phyloP scores from a whole-genome alignment of 2,888 invertebrate genomes.

The Sturmia bella region DNA sequence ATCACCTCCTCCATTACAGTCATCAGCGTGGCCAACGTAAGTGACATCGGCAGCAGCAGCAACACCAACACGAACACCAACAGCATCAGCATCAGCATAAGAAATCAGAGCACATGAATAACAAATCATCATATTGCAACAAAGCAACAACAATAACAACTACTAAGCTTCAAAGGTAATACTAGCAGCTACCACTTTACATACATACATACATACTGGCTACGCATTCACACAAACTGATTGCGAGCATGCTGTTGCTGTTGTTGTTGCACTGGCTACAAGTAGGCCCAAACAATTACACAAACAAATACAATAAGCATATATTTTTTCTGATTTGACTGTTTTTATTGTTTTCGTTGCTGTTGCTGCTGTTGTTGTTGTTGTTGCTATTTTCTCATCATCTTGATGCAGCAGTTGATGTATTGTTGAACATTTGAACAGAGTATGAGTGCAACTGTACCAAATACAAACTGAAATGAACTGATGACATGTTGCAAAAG shows the following conservation, averaged over 20 bases:
- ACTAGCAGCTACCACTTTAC: slow-evolving; percentile 32
- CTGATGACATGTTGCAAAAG: slow-evolving; percentile 58
- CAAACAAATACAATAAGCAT: slow-evolving; percentile 52
- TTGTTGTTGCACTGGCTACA: slow-evolving; percentile 47
- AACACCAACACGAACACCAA: not conserved
- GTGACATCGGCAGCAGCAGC: not conserved
- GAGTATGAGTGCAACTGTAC: slow-evolving; percentile 64
- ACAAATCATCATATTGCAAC: slow-evolving; percentile 61
- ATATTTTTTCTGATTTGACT: slow-evolving; percentile 32
- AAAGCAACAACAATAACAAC: slow-evolving; percentile 42
- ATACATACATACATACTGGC: too few species aligned
- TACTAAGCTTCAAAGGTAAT: slow-evolving; percentile 60
- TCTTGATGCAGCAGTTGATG: slow-evolving; percentile 54
- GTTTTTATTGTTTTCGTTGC: slow-evolving; percentile 33
- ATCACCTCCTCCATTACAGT: slow-evolving; percentile 61
- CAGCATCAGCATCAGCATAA: slow-evolving; percentile 14
- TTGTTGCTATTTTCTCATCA: slow-evolving; percentile 38
- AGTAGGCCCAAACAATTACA: slow-evolving; percentile 67
- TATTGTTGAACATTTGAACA: slow-evolving; percentile 35
- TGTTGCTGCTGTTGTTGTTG: slow-evolving; percentile 27
- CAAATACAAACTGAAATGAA: slow-evolving; percentile 58
- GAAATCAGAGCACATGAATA: slow-evolving; percentile 59
- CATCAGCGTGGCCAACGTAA: slow-evolving; percentile 8
- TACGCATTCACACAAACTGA: slow-evolving; percentile 16
- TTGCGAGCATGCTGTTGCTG: not conserved